Base-by-base conservation (phyloP, 2,797 vertebrate species). In the Pseudomugil gertrudae region DNA sequence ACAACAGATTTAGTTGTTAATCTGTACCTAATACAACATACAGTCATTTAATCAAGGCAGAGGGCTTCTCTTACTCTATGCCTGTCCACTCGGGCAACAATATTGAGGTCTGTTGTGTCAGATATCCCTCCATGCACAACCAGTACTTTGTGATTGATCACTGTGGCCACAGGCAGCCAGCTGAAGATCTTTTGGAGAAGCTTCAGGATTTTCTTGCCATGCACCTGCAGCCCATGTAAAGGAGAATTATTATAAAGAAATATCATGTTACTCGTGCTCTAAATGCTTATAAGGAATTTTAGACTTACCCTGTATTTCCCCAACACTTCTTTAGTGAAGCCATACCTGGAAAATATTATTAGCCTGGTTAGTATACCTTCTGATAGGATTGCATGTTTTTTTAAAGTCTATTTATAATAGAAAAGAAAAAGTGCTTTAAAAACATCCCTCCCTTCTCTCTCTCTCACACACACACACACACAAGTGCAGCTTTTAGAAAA, bases 321-420 rank as follows among this genome's bases (percentile, higher is more conserved):
- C 90, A 96, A 94, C 43, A 99, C 95, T 89, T 98, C 97, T 87
- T 96, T 98, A 66, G 95, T 95, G 79, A 99, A 97, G 58, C 97
- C 97, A 10, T 99, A 99, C 84, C 97, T 99, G 81, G 64, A 62
- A 78, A 90, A 67, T 3, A 79, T 80, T 21, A 38, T 59, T 45
- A 35, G 8, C 3, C 14, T 55, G 8, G 35, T 77, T 29, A 76
- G 21, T 53, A 13, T n/a, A n/a, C n/a, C n/a, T n/a, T n/a, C n/a
- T n/a, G n/a, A n/a, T n/a, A n/a, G n/a, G n/a, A 13, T 32, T 55
- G 0, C 38, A 38, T 60, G n/a, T 2, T 15, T 48, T 13, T 11
- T 48, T 48, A 48, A 48, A 15, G 21, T 36, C 3, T 1, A 23
- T 47, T 47, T 47, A n/a, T 10, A 9, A 47, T 47, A 38, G 5